Evolutionary conservation across 64 coral and sea anemone species (phyloP).

Genomic region (Montipora cactus): DNA sequence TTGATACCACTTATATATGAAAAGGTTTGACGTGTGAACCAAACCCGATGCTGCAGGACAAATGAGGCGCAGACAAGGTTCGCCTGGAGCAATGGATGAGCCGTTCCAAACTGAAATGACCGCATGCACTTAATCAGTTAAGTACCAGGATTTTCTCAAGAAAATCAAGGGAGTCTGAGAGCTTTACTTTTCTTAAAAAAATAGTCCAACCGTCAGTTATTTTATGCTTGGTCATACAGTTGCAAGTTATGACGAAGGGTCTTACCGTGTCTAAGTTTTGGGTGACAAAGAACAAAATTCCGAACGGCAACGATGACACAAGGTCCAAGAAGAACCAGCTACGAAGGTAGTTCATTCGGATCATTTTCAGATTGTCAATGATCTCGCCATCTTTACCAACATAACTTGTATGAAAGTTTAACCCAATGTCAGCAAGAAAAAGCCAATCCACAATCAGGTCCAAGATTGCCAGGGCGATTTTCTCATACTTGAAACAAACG

Average conservation of each 20-base stretch:
- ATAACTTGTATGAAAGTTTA: constrained; percentile 98
- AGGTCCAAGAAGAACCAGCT: constrained; percentile 95
- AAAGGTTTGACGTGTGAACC: too few relatives aligned
- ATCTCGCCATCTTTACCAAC: constrained; percentile 90
- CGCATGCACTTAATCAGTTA: too few relatives aligned
- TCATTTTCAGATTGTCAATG: constrained; percentile 77
- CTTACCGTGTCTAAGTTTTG: constrained; percentile 73
- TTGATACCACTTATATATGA: too few relatives aligned
- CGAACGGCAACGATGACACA: constrained; percentile 91
- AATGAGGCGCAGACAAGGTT: too few relatives aligned
- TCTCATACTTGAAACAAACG: constrained; percentile 73
- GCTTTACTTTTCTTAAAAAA: too few relatives aligned
- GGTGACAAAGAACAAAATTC: constrained; percentile 77
- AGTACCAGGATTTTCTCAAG: too few relatives aligned
- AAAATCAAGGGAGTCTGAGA: too few relatives aligned
- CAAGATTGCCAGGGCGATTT: constrained; percentile 8
- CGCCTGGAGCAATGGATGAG: too few relatives aligned
- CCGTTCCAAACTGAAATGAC: too few relatives aligned
- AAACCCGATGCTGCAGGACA: too few relatives aligned
- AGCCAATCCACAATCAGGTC: constrained; percentile 91
- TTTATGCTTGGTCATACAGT: too few relatives aligned
- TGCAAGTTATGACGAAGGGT: background rate
- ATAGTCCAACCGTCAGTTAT: too few relatives aligned
- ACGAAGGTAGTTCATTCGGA: constrained; percentile 85
- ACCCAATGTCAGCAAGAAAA: constrained; percentile 90